Base-by-base conservation (phyloP, 2,113 vertebrate species). In the Penelope pileata region DNA sequence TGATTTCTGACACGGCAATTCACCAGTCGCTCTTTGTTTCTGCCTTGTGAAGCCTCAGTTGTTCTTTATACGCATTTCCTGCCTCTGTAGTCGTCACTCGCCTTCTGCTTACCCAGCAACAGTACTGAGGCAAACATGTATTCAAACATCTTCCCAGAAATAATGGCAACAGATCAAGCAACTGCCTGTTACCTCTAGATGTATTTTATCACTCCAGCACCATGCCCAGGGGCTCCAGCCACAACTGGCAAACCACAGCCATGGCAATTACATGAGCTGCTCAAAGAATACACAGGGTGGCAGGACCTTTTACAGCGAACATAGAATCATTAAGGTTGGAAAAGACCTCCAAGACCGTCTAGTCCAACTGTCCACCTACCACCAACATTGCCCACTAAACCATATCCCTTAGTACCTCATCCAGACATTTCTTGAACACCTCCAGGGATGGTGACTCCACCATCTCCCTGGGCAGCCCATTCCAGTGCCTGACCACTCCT, bases 131-230 rank as follows among this genome's bases (percentile, higher is more conserved):
- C 30, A 91, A 67, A 85, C 16, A 27, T 0, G 19, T n/a, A 86
- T 60, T 84, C 76, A 76, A 72, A 56, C 16, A 78, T 40, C 48
- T 79, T 92, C 62, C 64, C 43, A 72, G 32, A 88, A 84, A 86
- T 27, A 86, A 88, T 2, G 4, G 38, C 54, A 88, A 77, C 11
- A 77, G 82, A 59, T 34, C 63, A 77, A 88, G 12, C 18, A 74
- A 60, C n/a, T n/a, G n/a, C 34, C 43, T 45, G 30, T 60, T 64
- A 86, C 10, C 14, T 48, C 38, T n/a, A 6, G 29, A 58, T 42
- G 24, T 30, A 64, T 43, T 72, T 22, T 68, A 26, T 36, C 54
- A 38, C 12, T 70, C 48, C 22, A 83, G 64, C 48, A 68, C n/a
- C 29, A 29, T 5, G 36, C 51, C 62, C 40, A 60, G 68, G 59